Evolutionary conservation across 1,140 invertebrate genomes (phyloP).

Genomic region (Mamestra configurata): DNA sequence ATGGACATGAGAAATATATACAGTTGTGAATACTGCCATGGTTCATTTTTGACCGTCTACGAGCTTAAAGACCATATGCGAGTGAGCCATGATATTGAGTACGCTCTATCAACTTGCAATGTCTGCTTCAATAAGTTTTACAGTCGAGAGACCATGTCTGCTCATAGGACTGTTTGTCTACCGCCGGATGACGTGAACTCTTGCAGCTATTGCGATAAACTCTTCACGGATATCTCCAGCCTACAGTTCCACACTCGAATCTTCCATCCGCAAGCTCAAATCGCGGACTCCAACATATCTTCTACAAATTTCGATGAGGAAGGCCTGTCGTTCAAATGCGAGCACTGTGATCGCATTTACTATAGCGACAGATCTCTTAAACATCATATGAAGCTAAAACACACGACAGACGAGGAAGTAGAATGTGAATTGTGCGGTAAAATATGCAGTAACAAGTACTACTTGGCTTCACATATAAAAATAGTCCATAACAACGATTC

Average conservation of each 20-base stretch:
- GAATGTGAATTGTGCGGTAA: conserved; percentile 69
- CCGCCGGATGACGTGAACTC: conserved; percentile 69
- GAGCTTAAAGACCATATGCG: conserved; percentile 75
- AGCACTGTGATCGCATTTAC: conserved; percentile 70
- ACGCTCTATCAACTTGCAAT: conserved; percentile 70
- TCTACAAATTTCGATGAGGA: conserved; percentile 63
- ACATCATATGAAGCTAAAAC: conserved; percentile 76
- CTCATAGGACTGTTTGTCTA: conserved; percentile 72
- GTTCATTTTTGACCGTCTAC: conserved; percentile 62
- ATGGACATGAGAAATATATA: conserved; percentile 49
- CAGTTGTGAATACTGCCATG: conserved; percentile 69
- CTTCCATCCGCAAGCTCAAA: conserved; percentile 75
- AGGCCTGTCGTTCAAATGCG: conserved; percentile 63
- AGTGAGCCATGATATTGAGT: conserved; percentile 67
- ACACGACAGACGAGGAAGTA: conserved; percentile 66
- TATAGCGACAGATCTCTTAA: conserved; percentile 73
- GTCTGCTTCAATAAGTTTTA: conserved; percentile 80
- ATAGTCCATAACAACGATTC: conserved; percentile 69
- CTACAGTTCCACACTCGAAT: conserved; percentile 75
- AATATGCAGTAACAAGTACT: conserved; percentile 76
- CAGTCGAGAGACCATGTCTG: conserved; percentile 66
- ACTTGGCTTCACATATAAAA: conserved; percentile 73
- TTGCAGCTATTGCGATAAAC: conserved; percentile 73
- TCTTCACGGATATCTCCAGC: conserved; percentile 77
- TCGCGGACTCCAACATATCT: conserved; percentile 66